phyloP scores from a whole-genome alignment of 2,797 vertebrate genomes.

The Gorsachius magnificus region DNA sequence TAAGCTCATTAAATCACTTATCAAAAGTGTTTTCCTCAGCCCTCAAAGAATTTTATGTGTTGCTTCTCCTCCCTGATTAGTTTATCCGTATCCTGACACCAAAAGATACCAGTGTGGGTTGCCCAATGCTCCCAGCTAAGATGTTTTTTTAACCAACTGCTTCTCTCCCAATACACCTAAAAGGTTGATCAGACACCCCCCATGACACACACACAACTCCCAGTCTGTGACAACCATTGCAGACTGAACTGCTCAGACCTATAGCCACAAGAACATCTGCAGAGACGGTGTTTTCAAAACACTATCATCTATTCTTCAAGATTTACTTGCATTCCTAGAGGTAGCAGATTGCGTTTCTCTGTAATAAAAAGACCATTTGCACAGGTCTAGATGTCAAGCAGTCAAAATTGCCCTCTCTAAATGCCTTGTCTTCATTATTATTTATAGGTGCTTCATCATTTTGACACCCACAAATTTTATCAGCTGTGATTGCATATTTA shows the following conservation, averaged over 20 bases:
- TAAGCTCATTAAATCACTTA: not conserved
- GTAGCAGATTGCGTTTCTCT: constrained; percentile 1
- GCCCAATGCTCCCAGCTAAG: not conserved
- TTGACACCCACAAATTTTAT: constrained; percentile 54
- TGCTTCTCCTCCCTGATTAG: not conserved
- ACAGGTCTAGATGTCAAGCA: not conserved
- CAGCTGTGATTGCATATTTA: constrained; percentile 54
- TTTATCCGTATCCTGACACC: not conserved
- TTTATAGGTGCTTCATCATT: constrained; percentile 57
- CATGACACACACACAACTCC: not conserved
- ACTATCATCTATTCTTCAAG: not conserved
- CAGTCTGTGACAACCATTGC: not conserved
- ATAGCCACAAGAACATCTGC: not conserved
- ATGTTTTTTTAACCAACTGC: not conserved
- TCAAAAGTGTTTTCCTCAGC: not conserved
- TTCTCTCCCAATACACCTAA: not conserved
- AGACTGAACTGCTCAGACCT: not conserved
- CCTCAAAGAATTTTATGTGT: not conserved
- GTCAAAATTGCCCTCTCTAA: constrained; percentile 40
- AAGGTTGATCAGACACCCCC: not conserved
- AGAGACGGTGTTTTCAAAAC: not conserved
- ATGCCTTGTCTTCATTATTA: constrained; percentile 52
- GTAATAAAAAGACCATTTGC: constrained; percentile 41
- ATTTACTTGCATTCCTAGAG: not conserved
- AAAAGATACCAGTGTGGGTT: not conserved